Conservation (phyloP, 2,888 invertebrate species). For the Callyntrura sp. region DNA sequence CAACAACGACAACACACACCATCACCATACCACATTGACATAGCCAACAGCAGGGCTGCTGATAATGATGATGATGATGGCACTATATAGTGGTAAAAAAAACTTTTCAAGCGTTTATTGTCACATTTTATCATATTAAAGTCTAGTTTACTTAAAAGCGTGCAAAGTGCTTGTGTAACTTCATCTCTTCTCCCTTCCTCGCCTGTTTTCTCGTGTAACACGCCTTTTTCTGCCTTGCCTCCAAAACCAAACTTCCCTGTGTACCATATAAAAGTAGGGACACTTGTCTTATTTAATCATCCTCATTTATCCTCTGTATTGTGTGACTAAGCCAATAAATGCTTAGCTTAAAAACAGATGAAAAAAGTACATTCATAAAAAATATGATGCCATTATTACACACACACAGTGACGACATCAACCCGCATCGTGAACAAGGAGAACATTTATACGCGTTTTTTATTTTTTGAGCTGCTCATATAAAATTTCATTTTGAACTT, state of each 20-base stretch:
- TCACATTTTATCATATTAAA: constrained; percentile 36
- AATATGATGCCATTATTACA: too few relatives aligned
- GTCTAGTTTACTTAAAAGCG: constrained; percentile 31
- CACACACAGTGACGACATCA: too few relatives aligned
- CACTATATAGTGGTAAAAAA: not conserved
- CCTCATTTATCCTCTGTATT: constrained; percentile 20
- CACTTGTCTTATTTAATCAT: constrained; percentile 7
- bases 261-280: not conserved
- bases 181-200: constrained; percentile 7
- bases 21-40: too few relatives aligned
- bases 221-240: too few relatives aligned
- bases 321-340: constrained; percentile 30
- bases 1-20: not conserved
- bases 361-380: not conserved
- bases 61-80: too few relatives aligned
- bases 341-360: constrained; percentile 1
- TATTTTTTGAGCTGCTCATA: not conserved
- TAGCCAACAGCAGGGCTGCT: not conserved
- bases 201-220: not conserved
- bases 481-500: constrained; percentile 20
- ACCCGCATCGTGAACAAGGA: not conserved
- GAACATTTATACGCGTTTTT: not conserved
- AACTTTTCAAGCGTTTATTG: constrained; percentile 30
- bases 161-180: constrained; percentile 42
- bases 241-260: constrained; percentile 20